Base-by-base conservation (phyloP, 2,797 vertebrate genomes). In the Champsocephalus esox region DNA sequence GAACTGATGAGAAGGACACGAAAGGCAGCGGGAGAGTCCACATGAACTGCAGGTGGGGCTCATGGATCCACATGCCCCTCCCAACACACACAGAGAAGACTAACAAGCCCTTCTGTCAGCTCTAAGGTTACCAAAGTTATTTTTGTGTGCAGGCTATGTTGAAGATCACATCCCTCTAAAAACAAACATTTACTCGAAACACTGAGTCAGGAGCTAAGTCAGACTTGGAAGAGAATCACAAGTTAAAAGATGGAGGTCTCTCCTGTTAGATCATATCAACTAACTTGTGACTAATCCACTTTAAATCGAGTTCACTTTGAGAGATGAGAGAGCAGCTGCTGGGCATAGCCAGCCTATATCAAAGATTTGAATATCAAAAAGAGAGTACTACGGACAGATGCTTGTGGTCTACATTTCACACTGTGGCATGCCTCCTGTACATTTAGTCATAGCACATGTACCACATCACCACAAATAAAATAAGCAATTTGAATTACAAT, bases 41-140 rank as follows among this genome's bases (percentile, higher is more conserved):
- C 58, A 55, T 46, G 50, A 7, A 51, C 66, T 61, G 38, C 73
- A 81, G 58, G 72, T 66, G 73, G 74, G 9, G 65, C 74, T 79
- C 76, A 57, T 62, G 65, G 70, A 79, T 79, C 79, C 77, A 66
- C 82, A 84, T 64, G 74, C 38, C 74, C 71, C 76, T 70, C 52
- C 60, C 14, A 52, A 38, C 56, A 58, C 60, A 74, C 55, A 75
- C 77, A 82, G 52, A 83, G 77, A 79, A 66, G 84, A 77, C 75
- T 45, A 50, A 86, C 76, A 80, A 79, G 72, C 71, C 86, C 79
- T 67, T 82, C 77, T 86, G 85, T 79, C 73, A 76, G 44, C 73
- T 75, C 73, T 77, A 67, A 59, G 62, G 62, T 48, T 65, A 65
- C 43, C 48, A 52, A 56, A 46, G 63, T 73, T 71, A 61, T 61